Evolutionary conservation across 2,113 vertebrate genomes (phyloP), one percentile per base, ranked within the genome.

Genomic region (Lepisosteus osseus): DNA sequence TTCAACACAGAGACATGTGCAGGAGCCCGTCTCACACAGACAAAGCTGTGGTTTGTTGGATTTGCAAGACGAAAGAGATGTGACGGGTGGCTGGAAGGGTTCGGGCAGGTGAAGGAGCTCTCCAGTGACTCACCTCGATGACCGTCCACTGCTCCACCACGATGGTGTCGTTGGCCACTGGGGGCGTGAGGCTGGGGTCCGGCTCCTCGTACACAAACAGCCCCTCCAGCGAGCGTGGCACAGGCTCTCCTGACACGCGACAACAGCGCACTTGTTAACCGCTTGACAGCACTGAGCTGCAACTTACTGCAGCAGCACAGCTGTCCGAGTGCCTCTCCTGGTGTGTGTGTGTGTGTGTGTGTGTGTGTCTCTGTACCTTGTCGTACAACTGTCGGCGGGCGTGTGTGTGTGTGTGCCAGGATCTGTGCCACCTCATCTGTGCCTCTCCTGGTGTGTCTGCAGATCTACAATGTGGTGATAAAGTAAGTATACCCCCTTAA

Each of bases 131-230:
- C 83, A 98, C 97, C 94, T 99, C 96, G 70, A 99, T 94, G 75
- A 98, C 90, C 0, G 96, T 99, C 96, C 96, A 98, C 86, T 99
- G 97, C 86, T 99, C 97, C 2, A 99, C 97, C 14, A 99, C 93
- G 47, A 99, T 97, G 68, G 96, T 94, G 86, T 99, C 97, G 67
- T 98, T 97, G 86, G 93, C 94, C 29, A 89, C 86, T 47, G 90
- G 74, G 4, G 86, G 17, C 29, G 5, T 29, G 9, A 7, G n/a
- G 41, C n/a, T 79, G 3, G 86, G 83, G 81, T 83, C 89, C 68
- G 89, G 91, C 85, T 98, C 97, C 86, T 99, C 97, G 0, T 96
- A 99, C 77, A 99, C 92, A 78, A 99, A 98, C 82, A 98, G 82
- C 4, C 97, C 97, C 79, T 98, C 97, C 85, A 99, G 90, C 45